Conservation (phyloP, 2,888 invertebrate genomes). For the Hydrotaea cyrtoneurina region DNA sequence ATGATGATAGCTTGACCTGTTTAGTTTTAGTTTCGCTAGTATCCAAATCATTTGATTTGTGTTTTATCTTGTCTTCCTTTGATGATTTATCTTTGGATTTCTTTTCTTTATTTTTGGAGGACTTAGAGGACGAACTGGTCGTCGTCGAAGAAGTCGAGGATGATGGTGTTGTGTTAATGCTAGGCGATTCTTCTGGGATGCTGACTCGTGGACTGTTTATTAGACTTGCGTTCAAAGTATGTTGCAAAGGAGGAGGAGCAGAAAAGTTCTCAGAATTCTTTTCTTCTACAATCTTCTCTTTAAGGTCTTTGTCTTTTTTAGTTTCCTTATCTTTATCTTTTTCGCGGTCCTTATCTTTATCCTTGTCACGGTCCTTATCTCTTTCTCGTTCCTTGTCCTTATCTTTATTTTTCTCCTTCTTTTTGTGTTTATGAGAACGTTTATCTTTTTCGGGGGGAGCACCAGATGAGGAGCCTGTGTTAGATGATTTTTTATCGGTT, state of each 20-base stretch:
- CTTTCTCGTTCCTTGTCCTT: constrained; percentile 83
- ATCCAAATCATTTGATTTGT: constrained; percentile 59
- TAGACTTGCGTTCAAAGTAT: neutral
- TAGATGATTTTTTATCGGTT: constrained; percentile 77
- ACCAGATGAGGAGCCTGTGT: constrained; percentile 37
- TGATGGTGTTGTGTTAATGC: constrained; percentile 50
- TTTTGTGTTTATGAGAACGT: constrained; percentile 84
- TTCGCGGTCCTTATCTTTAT: constrained; percentile 73
- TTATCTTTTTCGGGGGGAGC: constrained; percentile 76
- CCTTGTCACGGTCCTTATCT: constrained; percentile 74
- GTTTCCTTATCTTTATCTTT: constrained; percentile 70
- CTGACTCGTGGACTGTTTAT: constrained; percentile 11
- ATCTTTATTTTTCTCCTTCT: constrained; percentile 86
- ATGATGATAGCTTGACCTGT: constrained; percentile 63
- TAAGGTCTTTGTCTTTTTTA: constrained; percentile 64
- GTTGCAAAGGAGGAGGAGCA: constrained; percentile 18
- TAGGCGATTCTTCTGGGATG: constrained; percentile 29
- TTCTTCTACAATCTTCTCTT: constrained; percentile 48
- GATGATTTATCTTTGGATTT: constrained; percentile 74
- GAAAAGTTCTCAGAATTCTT: constrained; percentile 27
- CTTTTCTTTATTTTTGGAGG: constrained; percentile 73
- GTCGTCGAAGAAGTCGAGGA: constrained; percentile 49
- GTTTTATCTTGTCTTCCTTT: constrained; percentile 75
- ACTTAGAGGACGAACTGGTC: constrained; percentile 63
- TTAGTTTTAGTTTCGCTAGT: constrained; percentile 57